These are phyloP conservation scores for Timandra comae DNA, from an alignment of 2,888 invertebrate species.

Conservation along the genomic window DNA sequence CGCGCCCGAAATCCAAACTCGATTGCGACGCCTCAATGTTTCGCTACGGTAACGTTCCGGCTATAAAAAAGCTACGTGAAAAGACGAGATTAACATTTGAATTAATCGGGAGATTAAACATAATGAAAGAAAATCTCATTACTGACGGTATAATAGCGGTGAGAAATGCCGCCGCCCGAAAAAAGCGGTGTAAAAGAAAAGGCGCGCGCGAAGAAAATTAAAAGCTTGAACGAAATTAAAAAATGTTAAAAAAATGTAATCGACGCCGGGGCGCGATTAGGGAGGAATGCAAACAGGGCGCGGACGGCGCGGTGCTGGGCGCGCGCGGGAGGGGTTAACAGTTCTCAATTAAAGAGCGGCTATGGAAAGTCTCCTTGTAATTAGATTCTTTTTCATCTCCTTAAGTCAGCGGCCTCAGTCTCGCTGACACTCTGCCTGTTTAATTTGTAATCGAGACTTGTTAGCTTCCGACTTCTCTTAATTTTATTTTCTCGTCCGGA, in stretches of 20 bases:
- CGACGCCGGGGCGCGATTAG: slow-evolving; percentile 63
- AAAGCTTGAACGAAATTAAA: slow-evolving; percentile 74
- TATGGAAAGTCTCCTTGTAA: slow-evolving; percentile 65
- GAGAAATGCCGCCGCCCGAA: slow-evolving; percentile 63
- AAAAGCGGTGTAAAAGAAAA: slow-evolving; percentile 62
- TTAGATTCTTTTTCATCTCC: slow-evolving; percentile 74
- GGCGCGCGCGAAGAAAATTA: slow-evolving; percentile 72
- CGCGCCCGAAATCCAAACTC: slow-evolving; percentile 48
- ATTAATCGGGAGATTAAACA: slow-evolving; percentile 77
- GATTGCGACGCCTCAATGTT: slow-evolving; percentile 47
- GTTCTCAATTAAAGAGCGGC: slow-evolving; percentile 73
- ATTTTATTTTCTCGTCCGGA: slow-evolving; percentile 55
- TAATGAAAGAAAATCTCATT: slow-evolving; percentile 78
- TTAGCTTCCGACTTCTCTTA: slow-evolving; percentile 64
- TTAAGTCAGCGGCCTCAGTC: slow-evolving; percentile 60
- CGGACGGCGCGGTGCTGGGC: slow-evolving; percentile 20
- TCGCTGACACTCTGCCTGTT: slow-evolving; percentile 64
- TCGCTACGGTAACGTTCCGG: slow-evolving; percentile 53
- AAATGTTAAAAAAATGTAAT: slow-evolving; percentile 75
- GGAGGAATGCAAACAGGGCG: slow-evolving; percentile 62
- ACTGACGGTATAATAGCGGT: slow-evolving; percentile 70
- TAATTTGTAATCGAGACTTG: slow-evolving; percentile 75
- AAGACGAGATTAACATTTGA: slow-evolving; percentile 74
- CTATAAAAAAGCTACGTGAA: slow-evolving; percentile 65
- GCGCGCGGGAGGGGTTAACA: slow-evolving; percentile 32